Conservation (phyloP, 1,140 invertebrate species). For the Zaprionus davidi region DNA sequence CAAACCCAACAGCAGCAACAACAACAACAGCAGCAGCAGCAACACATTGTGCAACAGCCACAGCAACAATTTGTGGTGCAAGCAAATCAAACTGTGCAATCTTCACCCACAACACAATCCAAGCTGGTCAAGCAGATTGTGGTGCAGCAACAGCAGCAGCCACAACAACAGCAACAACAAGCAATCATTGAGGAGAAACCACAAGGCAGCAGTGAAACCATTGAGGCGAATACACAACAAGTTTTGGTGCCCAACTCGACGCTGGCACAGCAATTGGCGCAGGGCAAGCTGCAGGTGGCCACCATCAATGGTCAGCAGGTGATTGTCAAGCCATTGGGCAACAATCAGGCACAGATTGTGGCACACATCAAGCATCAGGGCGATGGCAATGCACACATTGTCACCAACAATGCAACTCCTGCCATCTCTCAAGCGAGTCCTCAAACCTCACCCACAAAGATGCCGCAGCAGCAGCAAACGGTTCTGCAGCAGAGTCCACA, state of each 20-base stretch:
- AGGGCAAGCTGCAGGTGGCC: conserved; percentile 92
- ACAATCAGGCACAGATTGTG: conserved; percentile 89
- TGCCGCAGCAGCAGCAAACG: conserved; percentile 60
- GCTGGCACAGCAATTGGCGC: conserved; percentile 90
- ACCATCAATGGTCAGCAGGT: conserved; percentile 93
- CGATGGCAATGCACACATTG: conserved; percentile 81
- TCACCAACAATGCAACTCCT: conserved; percentile 68
- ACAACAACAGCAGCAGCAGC: conserved; percentile 46
- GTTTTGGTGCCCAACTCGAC: conserved; percentile 91
- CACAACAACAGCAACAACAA: conserved; percentile 75
- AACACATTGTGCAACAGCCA: conserved; percentile 72
- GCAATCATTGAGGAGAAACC: conserved; percentile 57
- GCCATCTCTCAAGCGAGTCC: conserved; percentile 54
- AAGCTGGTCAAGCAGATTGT: conserved; percentile 66
- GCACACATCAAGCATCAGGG: conserved; percentile 87
- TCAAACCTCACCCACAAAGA: conserved; percentile 63
- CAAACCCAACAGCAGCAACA: conserved; percentile 68
- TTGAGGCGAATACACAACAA: conserved; percentile 85
- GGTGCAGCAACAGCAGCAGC: conserved; percentile 61
- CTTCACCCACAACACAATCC: conserved; percentile 56
- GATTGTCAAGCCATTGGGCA: conserved; percentile 89
- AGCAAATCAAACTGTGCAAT: conserved; percentile 68
- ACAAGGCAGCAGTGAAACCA: conserved; percentile 46
- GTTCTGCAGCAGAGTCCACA: conserved; percentile 25
- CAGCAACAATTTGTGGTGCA: conserved; percentile 70